Percentiles rank a stretch among this genome's conserved stretches.
phyloP scores from a whole-genome alignment of 2,797 vertebrate species.

The Peromyscus attwateri region DNA sequence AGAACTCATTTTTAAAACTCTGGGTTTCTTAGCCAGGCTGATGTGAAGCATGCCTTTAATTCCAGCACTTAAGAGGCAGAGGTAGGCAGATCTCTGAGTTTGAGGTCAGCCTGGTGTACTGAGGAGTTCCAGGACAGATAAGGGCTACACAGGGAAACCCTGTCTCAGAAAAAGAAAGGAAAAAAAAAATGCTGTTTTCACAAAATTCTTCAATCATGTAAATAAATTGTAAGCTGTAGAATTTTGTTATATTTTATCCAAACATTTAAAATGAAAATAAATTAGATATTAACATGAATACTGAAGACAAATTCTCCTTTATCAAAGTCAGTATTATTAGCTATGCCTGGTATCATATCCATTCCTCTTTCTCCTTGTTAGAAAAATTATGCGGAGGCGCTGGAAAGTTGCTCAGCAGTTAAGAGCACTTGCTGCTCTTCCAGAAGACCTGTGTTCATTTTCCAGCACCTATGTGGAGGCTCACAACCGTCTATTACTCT shows the following conservation, averaged over 20 bases:
- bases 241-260: conserved; percentile 29
- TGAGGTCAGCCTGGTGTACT: not conserved
- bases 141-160: not conserved
- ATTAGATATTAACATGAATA: not conserved
- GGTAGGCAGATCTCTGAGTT: not conserved
- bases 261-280: conserved; percentile 60
- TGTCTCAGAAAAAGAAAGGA: not conserved
- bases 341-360: not conserved
- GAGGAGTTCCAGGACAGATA: not conserved
- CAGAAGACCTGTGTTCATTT: not conserved
- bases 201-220: not conserved
- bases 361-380: conserved; percentile 50
- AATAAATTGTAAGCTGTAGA: conserved; percentile 53
- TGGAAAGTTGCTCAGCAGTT: too few species aligned
- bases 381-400: not conserved
- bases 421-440: not conserved
- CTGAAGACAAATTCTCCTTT: conserved; percentile 39
- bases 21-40: not conserved
- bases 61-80: not conserved
- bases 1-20: conserved; percentile 49
- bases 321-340: conserved; percentile 10
- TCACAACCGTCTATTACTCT: not conserved
- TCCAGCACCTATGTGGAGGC: not conserved
- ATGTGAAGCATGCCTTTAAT: not conserved
- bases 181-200: conserved; percentile 27